These are phyloP conservation scores for Parascotia fuliginaria DNA, from an alignment of 2,888 invertebrate species.

Conservation along the genomic window DNA sequence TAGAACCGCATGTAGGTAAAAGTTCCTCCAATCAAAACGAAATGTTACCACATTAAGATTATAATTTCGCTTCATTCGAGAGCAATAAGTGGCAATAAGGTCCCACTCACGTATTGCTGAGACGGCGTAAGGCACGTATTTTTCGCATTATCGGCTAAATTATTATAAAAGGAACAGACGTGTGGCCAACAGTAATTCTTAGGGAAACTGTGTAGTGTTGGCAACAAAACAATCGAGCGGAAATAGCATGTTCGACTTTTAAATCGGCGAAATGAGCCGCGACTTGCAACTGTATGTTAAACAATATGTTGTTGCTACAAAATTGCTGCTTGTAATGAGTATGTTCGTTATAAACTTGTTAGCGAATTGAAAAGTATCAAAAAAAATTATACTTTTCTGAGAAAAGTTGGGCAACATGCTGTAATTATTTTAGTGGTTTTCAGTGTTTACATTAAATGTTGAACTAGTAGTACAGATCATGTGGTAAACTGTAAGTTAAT, in stretches of 20 bases:
- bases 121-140: slow-evolving; percentile 78
- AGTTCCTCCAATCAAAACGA: slow-evolving; percentile 52
- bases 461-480: too few relatives aligned
- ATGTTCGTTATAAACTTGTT: too few relatives aligned
- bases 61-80: slow-evolving; percentile 74
- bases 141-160: slow-evolving; percentile 83
- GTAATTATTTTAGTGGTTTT: too few relatives aligned
- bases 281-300: slow-evolving; percentile 30
- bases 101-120: slow-evolving; percentile 72
- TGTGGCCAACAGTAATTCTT: slow-evolving; percentile 67
- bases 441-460: too few relatives aligned
- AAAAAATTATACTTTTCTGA: too few relatives aligned
- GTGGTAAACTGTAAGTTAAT: too few relatives aligned
- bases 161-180: slow-evolving; percentile 81
- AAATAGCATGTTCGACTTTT: slow-evolving; percentile 62
- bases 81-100: slow-evolving; percentile 75
- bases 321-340: slow-evolving; percentile 13
- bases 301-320: slow-evolving; percentile 17
- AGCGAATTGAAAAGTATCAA: too few relatives aligned
- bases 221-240: slow-evolving; percentile 53
- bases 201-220: slow-evolving; percentile 51
- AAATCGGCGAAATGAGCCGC: slow-evolving; percentile 37
- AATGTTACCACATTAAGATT: slow-evolving; percentile 62
- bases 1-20: slow-evolving; percentile 44
- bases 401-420: too few relatives aligned